These are phyloP conservation scores for Epicampocera succincta DNA, from an alignment of 2,888 invertebrate genomes.

Conservation along the genomic window DNA sequence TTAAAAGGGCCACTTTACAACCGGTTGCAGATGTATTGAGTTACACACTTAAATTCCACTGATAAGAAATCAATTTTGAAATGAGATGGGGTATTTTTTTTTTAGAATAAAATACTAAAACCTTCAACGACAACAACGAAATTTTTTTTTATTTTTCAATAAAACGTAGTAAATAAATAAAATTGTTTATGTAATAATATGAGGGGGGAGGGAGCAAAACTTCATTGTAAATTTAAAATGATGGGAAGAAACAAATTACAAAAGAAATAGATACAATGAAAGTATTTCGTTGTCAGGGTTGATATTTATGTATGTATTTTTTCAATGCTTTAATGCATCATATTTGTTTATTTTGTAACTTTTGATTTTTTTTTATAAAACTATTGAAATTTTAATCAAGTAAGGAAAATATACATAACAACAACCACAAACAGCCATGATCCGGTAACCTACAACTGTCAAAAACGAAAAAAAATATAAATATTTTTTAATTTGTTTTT, in stretches of 20 bases:
- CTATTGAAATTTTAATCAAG: no score
- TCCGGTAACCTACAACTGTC: constrained; percentile 61
- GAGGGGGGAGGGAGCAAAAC: not conserved
- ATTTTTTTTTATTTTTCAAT: not conserved
- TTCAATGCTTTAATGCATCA: not conserved
- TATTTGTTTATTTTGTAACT: not conserved
- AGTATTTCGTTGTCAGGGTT: constrained; percentile 26
- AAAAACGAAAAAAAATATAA: constrained; percentile 24
- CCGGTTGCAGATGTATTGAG: constrained; percentile 12
- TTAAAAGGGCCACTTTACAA: not conserved
- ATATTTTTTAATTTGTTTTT: not conserved
- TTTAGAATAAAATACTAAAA: constrained; percentile 12
- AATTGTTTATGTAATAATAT: not conserved
- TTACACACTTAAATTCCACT: constrained; percentile 28
- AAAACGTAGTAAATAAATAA: constrained; percentile 16
- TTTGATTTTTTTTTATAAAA: no score
- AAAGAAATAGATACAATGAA: not conserved
- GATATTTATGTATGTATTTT: constrained; percentile 22
- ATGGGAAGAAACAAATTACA: constrained; percentile 30
- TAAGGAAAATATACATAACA: not conserved
- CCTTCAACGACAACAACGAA: not conserved
- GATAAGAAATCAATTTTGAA: constrained; percentile 33
- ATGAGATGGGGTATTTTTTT: not conserved
- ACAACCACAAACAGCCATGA: constrained; percentile 25
- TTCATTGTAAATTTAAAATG: constrained; percentile 15